phyloP scores from a whole-genome alignment of 2,797 vertebrate genomes.

The Sebastes itinus region DNA sequence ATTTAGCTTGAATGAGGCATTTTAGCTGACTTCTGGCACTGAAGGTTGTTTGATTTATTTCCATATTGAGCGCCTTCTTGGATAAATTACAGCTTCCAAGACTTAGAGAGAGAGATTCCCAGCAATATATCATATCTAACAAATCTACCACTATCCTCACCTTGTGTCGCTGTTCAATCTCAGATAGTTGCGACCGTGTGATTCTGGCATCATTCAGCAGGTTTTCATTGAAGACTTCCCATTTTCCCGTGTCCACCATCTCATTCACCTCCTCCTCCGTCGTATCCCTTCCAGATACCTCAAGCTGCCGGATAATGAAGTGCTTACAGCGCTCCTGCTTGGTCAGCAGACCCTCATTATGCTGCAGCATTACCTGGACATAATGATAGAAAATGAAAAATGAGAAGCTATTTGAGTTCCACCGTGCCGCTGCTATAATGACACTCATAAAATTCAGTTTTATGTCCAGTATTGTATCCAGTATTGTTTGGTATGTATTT shows the following conservation, averaged over 20 bases:
- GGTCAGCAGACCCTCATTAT: conserved; percentile 87
- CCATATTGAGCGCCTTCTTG: background rate
- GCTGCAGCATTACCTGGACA: conserved; percentile 85
- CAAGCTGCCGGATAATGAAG: conserved; percentile 93
- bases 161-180: conserved; percentile 94
- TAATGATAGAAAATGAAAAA: conserved; percentile 41
- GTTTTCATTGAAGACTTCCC: conserved; percentile 97
- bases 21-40: background rate
- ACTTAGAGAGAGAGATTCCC: background rate
- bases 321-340: conserved; percentile 93
- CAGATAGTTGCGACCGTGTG: conserved; percentile 90
- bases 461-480: no score
- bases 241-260: conserved; percentile 93
- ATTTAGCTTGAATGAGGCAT: background rate
- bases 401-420: conserved; percentile 13
- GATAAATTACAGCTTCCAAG: background rate
- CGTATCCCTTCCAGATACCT: conserved; percentile 89
- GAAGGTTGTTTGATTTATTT: background rate
- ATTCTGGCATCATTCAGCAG: conserved; percentile 90
- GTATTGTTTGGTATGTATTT: background rate
- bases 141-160: conserved; percentile 25
- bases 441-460: background rate
- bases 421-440: background rate
- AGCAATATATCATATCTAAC: background rate
- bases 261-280: conserved; percentile 90